These are phyloP conservation scores for Jordanella pulchra DNA, from an alignment of 2,797 vertebrate species.

Conservation along the genomic window DNA sequence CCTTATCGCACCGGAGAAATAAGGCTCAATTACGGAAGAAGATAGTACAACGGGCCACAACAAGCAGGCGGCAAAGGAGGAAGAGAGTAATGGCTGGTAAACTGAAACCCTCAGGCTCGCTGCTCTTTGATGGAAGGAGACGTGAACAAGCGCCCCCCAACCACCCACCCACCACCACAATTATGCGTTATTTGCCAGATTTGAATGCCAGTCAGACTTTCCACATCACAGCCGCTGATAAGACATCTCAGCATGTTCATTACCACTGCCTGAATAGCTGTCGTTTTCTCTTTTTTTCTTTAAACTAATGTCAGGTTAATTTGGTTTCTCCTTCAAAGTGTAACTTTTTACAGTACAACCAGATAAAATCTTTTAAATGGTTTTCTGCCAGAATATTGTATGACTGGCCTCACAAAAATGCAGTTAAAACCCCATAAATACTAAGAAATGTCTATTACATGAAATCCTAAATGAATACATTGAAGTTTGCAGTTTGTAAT, in stretches of 20 bases:
- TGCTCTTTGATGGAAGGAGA: conserved; percentile 63
- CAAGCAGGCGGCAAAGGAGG: conserved; percentile 48
- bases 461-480: background rate
- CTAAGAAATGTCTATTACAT: background rate
- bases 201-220: conserved; percentile 58
- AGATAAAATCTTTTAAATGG: background rate
- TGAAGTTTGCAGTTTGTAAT: background rate
- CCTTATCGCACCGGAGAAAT: conserved; percentile 73
- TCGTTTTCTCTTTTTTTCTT: conserved; percentile 2
- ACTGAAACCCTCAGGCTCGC: conserved; percentile 59
- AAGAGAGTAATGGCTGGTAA: conserved; percentile 72
- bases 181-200: conserved; percentile 60
- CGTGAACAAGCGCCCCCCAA: conserved; percentile 29
- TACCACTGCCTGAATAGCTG: conserved; percentile 26
- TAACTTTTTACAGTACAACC: background rate
- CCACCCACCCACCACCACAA: conserved; percentile 19
- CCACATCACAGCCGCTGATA: conserved; percentile 55
- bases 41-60: conserved; percentile 58
- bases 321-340: background rate
- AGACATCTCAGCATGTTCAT: conserved; percentile 38
- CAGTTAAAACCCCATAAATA: background rate
- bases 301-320: conserved; percentile 16
- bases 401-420: background rate
- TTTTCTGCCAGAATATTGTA: background rate
- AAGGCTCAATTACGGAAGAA: conserved; percentile 69